Evolutionary conservation across 2,888 invertebrate species (phyloP).

Genomic region (Zygothrica quintamaculata): DNA sequence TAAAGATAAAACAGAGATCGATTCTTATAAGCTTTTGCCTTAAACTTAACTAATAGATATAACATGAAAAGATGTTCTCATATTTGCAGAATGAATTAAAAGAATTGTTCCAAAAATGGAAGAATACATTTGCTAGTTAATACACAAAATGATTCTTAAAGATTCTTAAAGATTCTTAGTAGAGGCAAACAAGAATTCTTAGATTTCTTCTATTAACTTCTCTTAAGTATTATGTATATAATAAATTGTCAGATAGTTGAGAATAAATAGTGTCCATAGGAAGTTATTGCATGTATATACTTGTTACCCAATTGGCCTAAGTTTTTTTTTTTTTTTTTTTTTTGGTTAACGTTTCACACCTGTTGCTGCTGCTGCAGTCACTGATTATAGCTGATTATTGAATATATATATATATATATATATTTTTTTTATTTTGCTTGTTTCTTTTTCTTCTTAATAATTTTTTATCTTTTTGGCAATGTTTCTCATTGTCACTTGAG

Average conservation of each 20-base stretch:
- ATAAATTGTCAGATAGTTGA: constrained; percentile 39
- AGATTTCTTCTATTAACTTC: background rate
- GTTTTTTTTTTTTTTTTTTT: no score
- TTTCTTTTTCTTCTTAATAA: no score
- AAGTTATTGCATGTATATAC: constrained; percentile 21
- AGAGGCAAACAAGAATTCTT: no score
- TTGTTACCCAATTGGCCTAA: background rate
- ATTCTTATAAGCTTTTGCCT: no score
- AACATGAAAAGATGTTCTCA: constrained; percentile 5
- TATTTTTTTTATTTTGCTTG: background rate
- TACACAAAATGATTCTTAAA: no score
- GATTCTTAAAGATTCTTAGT: no score
- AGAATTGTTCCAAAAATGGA: background rate
- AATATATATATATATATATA: background rate
- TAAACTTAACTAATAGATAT: no score
- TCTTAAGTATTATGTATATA: constrained; percentile 23
- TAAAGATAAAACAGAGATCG: no score
- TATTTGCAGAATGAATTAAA: no score
- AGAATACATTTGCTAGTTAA: background rate
- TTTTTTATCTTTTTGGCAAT: constrained; percentile 4
- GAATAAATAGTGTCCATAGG: constrained; percentile 47
- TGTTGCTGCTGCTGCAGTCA: constrained; percentile 9
- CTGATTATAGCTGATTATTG: constrained; percentile 22
- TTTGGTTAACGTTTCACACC: constrained; percentile 6
- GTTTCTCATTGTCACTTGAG: constrained; percentile 43